Percentiles rank a stretch among this genome's conserved stretches.
phyloP scores from a whole-genome alignment of 2,797 vertebrate genomes.

The Bradypus variegatus region DNA sequence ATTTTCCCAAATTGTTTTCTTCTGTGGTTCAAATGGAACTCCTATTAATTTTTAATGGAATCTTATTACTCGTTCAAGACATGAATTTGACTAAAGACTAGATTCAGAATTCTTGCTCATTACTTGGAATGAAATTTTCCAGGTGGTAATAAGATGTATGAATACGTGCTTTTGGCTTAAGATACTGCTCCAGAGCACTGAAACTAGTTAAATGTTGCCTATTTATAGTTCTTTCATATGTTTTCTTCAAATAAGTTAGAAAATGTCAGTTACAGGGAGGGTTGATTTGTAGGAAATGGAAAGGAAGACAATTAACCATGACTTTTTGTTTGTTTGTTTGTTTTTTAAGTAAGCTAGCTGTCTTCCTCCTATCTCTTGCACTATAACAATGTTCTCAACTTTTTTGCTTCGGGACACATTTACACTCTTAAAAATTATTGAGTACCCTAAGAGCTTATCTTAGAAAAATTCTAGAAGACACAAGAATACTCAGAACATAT shows the following conservation, averaged over 20 bases:
- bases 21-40: not conserved
- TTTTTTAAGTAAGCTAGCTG: not conserved
- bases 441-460: not conserved
- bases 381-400: not conserved
- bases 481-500: not conserved
- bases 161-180: not conserved
- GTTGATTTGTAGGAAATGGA: not conserved
- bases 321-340: not conserved
- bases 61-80: not conserved
- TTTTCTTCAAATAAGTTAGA: slow-evolving; percentile 21
- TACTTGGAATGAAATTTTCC: slow-evolving; percentile 22
- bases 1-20: not conserved
- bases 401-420: not conserved
- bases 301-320: not conserved
- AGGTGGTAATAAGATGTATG: not conserved
- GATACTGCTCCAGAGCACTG: not conserved
- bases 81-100: slow-evolving; percentile 7
- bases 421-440: slow-evolving; percentile 10
- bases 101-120: not conserved
- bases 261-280: not conserved
- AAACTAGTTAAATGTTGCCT: not conserved
- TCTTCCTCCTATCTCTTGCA: not conserved
- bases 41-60: not conserved
- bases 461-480: slow-evolving; percentile 9
- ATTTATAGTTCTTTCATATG: slow-evolving; percentile 25